A percentile compares a stretch with the other conserved stretches of the same genome.
Conservation (phyloP, 2,888 invertebrate genomes). For the Meiosimyza decipiens region DNA sequence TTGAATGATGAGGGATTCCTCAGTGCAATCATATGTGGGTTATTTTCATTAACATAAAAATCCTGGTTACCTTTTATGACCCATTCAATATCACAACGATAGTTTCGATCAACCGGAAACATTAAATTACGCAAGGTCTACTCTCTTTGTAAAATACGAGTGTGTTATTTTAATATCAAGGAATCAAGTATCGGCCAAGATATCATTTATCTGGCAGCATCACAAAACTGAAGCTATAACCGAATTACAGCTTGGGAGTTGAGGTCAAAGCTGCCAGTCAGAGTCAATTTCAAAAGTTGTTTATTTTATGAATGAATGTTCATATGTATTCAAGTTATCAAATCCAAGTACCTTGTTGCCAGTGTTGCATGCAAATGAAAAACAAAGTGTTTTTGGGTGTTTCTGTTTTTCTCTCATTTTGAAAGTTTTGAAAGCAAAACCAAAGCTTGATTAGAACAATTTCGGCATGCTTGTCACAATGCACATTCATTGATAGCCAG, state of each 20-base stretch:
- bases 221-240: too few relatives aligned
- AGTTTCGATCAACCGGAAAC: too few relatives aligned
- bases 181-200: too few relatives aligned
- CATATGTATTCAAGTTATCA: not conserved
- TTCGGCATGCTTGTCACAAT: conserved; percentile 24
- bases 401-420: not conserved
- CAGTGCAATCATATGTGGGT: too few relatives aligned
- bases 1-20: too few relatives aligned
- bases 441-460: conserved; percentile 34
- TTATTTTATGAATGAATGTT: conserved; percentile 22
- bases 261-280: not conserved
- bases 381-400: not conserved
- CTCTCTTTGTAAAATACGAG: too few relatives aligned
- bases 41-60: too few relatives aligned
- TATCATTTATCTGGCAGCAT: too few relatives aligned
- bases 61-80: too few relatives aligned
- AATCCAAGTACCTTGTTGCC: not conserved
- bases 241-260: not conserved
- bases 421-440: conserved; percentile 2
- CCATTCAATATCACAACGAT: too few relatives aligned
- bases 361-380: conserved; percentile 8
- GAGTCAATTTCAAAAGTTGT: conserved; percentile 20
- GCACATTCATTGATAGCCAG: conserved; percentile 23
- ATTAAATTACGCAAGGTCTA: too few relatives aligned
- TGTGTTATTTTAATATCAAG: too few relatives aligned